A percentile compares a stretch with the other conserved stretches of the same genome.
phyloP scores from a whole-genome alignment of 2,113 vertebrate species.

The Pedetes capensis region DNA sequence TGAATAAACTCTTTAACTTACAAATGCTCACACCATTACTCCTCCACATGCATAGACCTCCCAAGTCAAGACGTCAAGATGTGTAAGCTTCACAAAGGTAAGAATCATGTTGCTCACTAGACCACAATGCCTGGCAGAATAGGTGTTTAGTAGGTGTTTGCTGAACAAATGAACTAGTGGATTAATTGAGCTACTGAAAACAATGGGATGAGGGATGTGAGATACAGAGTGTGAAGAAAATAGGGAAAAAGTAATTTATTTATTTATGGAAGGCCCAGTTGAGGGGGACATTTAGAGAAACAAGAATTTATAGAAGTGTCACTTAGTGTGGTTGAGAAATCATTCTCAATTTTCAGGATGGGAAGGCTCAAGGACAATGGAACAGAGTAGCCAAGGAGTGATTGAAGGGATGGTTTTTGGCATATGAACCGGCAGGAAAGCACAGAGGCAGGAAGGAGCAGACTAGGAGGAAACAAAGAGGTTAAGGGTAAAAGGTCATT shows the following conservation, averaged over 20 bases:
- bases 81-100: neutral
- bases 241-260: neutral
- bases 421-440: neutral
- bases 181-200: conserved; percentile 35
- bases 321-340: conserved; percentile 14
- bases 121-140: neutral
- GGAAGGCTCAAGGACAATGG: neutral
- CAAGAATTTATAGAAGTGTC: conserved; percentile 32
- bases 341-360: neutral
- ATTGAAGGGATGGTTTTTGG: neutral
- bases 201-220: neutral
- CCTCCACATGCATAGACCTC: neutral
- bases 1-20: neutral
- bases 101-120: neutral
- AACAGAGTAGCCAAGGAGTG: neutral
- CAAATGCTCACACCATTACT: neutral
- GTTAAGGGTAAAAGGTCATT: conserved; percentile 34
- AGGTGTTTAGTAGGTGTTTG: neutral
- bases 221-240: conserved; percentile 22
- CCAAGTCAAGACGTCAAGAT: no score
- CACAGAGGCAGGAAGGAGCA: neutral
- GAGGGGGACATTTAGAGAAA: conserved; percentile 34
- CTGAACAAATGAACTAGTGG: conserved; percentile 14
- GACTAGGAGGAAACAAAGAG: conserved; percentile 13
- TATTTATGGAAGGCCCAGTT: conserved; percentile 21